A percentile compares a stretch with the other conserved stretches of the same genome.
These are phyloP conservation scores for Daphoenositta chrysoptera DNA, from an alignment of 2,113 vertebrate species.

Conservation along the genomic window DNA sequence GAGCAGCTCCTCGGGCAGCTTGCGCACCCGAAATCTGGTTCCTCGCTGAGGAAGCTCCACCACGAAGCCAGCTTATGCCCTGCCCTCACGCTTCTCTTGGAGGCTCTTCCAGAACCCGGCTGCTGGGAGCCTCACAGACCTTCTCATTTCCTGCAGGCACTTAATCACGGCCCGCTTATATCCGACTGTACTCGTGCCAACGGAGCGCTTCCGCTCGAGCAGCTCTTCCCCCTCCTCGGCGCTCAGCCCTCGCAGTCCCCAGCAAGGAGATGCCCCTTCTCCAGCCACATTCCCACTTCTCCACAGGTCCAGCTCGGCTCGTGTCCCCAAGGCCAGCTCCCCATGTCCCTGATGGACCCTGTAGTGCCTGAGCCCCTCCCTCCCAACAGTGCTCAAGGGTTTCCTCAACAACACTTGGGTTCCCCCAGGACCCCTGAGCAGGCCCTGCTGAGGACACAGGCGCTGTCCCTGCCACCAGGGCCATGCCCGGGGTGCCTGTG, in stretches of 20 bases:
- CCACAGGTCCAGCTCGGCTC: fast-evolving
- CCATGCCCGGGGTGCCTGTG: background rate
- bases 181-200: background rate
- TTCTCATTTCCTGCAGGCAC: constrained; percentile 5
- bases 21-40: background rate
- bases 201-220: background rate
- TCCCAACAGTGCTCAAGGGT: fast-evolving
- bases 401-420: fast-evolving
- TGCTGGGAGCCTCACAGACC: background rate
- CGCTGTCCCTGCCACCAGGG: fast-evolving
- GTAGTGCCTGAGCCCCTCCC: background rate
- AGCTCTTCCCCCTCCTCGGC: background rate
- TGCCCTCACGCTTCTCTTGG: background rate
- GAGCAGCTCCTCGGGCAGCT: background rate
- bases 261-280: background rate
- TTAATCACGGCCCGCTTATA: background rate
- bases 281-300: fast-evolving
- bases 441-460: fast-evolving
- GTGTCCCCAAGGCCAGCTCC: background rate
- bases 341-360: fast-evolving
- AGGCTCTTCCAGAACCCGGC: background rate
- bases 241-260: background rate
- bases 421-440: background rate
- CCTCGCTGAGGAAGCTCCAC: background rate
- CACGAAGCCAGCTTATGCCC: background rate